Percentiles rank a stretch among this genome's conserved stretches.
Evolutionary conservation across 2,113 vertebrate species (phyloP).

Genomic region (Microtus ochrogaster): DNA sequence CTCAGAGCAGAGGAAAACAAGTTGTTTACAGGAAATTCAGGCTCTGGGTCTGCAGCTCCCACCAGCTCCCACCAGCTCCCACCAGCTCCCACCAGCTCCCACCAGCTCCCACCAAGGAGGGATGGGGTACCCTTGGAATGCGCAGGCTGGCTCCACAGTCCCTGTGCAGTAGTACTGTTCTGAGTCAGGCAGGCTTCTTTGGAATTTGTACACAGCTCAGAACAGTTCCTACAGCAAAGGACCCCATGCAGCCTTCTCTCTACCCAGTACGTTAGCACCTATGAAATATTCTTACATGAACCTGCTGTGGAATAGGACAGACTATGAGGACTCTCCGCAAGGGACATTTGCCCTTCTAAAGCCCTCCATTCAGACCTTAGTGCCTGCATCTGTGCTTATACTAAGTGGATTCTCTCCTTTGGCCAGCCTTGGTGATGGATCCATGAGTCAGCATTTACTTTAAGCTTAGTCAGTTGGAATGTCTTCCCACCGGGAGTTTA

Average conservation of each 20-base stretch:
- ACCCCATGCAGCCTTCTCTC: not conserved
- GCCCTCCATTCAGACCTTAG: not conserved
- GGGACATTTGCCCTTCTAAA: no score
- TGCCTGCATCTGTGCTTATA: not conserved
- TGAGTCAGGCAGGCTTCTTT: not conserved
- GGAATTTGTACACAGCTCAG: not conserved
- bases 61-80: no score
- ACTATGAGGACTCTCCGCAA: not conserved
- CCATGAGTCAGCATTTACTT: not conserved
- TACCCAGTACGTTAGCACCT: not conserved
- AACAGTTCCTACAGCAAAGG: not conserved
- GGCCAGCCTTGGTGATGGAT: not conserved
- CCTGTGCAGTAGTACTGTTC: not conserved
- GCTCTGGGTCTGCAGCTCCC: no score
- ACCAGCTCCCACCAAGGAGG: no score
- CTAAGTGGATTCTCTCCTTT: not conserved
- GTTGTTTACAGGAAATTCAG: no score
- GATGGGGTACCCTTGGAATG: not conserved
- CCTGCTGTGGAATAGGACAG: not conserved
- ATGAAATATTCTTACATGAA: not conserved
- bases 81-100: no score
- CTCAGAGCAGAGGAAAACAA: no score
- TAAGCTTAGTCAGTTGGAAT: not conserved
- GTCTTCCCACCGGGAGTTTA: not conserved
- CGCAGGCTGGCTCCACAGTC: not conserved